phyloP scores from a whole-genome alignment of 1,140 invertebrate genomes.

The Pinna nobilis region DNA sequence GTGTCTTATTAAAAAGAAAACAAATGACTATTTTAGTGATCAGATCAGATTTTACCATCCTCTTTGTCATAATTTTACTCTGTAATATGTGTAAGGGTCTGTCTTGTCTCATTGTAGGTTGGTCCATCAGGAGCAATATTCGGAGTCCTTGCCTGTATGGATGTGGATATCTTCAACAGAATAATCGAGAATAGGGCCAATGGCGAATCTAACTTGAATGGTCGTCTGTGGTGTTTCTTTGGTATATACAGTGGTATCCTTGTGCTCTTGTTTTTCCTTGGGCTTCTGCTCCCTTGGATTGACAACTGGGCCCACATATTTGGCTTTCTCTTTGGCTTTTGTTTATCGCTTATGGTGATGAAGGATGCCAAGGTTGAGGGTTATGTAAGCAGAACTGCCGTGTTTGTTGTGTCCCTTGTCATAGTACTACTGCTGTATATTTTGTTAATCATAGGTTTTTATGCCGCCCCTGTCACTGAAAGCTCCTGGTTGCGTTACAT shows the following conservation, averaged over 20 bases:
- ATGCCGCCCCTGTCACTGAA: slow-evolving; percentile 91
- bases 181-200: slow-evolving; percentile 77
- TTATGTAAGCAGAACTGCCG: slow-evolving; percentile 84
- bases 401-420: slow-evolving; percentile 85
- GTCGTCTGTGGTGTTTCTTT: slow-evolving; percentile 84
- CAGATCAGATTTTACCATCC: not conserved
- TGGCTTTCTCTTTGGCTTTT: slow-evolving; percentile 92
- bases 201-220: slow-evolving; percentile 77
- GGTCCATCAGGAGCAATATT: slow-evolving; percentile 96
- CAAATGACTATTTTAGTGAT: no score
- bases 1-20: no score
- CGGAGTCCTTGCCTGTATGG: slow-evolving; percentile 90
- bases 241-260: slow-evolving; percentile 78
- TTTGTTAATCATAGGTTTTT: slow-evolving; percentile 88
- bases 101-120: slow-evolving; percentile 79
- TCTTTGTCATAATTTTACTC: not conserved
- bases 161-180: slow-evolving; percentile 88
- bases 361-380: slow-evolving; percentile 83
- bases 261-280: slow-evolving; percentile 82
- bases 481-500: slow-evolving; percentile 91
- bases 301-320: slow-evolving; percentile 97
- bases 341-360: slow-evolving; percentile 91
- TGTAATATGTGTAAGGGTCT: not conserved
- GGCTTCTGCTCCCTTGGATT: slow-evolving; percentile 94
- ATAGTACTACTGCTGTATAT: slow-evolving; percentile 84